Evolutionary conservation across 2,888 invertebrate species (phyloP).

Genomic region (Ichneumoninae sp.): DNA sequence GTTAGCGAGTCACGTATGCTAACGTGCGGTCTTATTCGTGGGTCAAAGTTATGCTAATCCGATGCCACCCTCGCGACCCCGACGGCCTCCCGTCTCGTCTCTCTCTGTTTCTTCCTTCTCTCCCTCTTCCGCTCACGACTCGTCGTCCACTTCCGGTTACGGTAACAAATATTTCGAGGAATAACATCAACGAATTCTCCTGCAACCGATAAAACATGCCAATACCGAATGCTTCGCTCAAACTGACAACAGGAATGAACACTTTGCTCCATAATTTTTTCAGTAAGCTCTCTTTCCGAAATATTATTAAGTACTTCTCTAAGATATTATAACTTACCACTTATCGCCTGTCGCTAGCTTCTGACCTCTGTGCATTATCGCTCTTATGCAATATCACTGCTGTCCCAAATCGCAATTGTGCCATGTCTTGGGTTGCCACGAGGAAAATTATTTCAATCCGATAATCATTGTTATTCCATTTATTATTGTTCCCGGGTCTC

Average conservation of each 20-base stretch:
- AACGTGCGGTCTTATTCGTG: conserved; percentile 62
- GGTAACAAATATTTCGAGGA: conserved; percentile 37
- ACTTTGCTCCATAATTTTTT: too few relatives aligned
- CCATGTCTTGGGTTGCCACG: too few relatives aligned
- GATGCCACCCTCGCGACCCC: conserved; percentile 67
- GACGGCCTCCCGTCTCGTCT: conserved; percentile 38
- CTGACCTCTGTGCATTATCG: too few relatives aligned
- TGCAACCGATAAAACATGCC: conserved; percentile 1
- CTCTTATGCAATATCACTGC: too few relatives aligned
- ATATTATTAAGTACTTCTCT: too few relatives aligned
- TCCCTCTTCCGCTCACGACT: conserved; percentile 51
- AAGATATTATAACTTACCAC: too few relatives aligned
- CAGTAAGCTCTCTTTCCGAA: too few relatives aligned
- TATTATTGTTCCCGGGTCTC: too few relatives aligned
- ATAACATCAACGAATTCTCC: conserved; percentile 28
- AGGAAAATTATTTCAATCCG: too few relatives aligned
- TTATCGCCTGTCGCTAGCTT: too few relatives aligned
- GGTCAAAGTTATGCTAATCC: conserved; percentile 71
- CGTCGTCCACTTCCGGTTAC: conserved; percentile 58
- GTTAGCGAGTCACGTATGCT: conserved; percentile 64
- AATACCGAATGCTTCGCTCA: background rate
- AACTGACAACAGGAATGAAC: background rate
- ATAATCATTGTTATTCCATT: too few relatives aligned
- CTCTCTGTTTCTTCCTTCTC: conserved; percentile 12
- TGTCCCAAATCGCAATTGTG: too few relatives aligned